These are phyloP conservation scores for Xerus inauris DNA, from an alignment of 2,113 vertebrate genomes.

Conservation along the genomic window DNA sequence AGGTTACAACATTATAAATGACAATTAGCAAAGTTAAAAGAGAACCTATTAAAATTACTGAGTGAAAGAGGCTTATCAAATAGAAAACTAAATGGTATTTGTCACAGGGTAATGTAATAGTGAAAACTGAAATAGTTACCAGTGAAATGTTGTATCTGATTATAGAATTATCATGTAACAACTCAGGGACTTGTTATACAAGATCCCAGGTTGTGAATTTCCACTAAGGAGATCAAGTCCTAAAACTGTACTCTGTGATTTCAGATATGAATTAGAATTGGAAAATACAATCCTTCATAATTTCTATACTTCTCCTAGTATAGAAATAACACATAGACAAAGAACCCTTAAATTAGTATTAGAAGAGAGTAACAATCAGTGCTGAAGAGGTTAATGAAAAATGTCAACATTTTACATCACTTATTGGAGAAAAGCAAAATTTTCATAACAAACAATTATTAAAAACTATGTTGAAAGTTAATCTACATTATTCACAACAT, in stretches of 20 bases:
- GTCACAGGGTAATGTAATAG: neutral
- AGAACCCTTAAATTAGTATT: neutral
- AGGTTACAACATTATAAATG: neutral
- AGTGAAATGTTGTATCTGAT: neutral
- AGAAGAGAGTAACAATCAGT: neutral
- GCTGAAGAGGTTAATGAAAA: neutral
- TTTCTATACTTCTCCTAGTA: neutral
- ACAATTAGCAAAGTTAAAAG: neutral
- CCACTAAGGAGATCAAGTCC: neutral
- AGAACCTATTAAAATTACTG: neutral
- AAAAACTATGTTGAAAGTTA: neutral
- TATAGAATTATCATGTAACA: neutral
- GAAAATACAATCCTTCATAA: neutral
- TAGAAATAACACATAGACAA: neutral
- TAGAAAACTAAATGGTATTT: neutral
- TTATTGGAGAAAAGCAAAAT: neutral
- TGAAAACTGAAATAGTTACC: neutral
- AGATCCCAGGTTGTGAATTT: neutral
- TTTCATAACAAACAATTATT: neutral
- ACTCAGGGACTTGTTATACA: neutral
- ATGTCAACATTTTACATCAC: neutral
- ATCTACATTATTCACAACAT: neutral
- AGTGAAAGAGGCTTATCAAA: neutral
- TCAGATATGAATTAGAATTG: neutral
- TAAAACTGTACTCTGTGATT: constrained; percentile 1